A percentile compares a stretch with the other conserved stretches of the same genome.
These are phyloP conservation scores for Clarias gariepinus DNA, from an alignment of 2,113 vertebrate genomes.

Conservation along the genomic window DNA sequence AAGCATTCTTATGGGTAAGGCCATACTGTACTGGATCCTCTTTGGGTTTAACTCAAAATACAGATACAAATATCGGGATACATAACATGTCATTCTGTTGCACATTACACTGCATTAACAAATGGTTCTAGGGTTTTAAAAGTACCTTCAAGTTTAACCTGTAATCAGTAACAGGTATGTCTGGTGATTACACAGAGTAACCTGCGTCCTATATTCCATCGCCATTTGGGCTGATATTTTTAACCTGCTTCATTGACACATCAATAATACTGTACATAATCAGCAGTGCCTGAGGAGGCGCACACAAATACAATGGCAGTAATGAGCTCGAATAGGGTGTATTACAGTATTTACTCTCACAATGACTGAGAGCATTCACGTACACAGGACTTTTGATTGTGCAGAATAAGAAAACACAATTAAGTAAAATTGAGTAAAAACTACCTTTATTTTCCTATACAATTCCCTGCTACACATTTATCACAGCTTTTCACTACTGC, in stretches of 20 bases:
- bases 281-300: background rate
- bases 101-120: background rate
- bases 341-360: background rate
- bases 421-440: no score
- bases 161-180: background rate
- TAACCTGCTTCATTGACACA: background rate
- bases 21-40: no score
- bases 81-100: background rate
- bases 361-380: no score
- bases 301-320: background rate
- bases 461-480: no score
- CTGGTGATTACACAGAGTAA: background rate
- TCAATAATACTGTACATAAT: background rate
- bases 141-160: background rate
- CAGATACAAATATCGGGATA: background rate
- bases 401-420: no score
- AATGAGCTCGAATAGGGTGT: background rate
- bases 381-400: no score
- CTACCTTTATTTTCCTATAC: no score
- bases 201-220: background rate
- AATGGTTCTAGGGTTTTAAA: background rate
- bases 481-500: no score
- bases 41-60: background rate
- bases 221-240: no score
- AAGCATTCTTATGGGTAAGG: background rate